Conservation (phyloP, 2,113 vertebrate species). For the Anolis carolinensis region DNA sequence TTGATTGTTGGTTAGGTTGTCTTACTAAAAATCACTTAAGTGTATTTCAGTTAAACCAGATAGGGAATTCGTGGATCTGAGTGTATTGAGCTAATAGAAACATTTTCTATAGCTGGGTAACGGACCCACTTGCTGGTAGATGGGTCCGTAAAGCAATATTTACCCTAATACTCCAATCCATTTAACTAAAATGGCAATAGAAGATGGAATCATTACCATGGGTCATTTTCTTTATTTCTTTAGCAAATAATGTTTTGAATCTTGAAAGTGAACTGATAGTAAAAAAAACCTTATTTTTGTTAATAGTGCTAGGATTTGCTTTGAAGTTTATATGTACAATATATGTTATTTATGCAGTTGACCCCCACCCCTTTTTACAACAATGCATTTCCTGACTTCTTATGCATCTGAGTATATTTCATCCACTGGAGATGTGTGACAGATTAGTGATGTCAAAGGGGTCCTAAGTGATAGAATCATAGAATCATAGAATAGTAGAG, state of each 20-base stretch:
- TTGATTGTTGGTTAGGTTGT: neutral
- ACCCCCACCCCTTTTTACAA: neutral
- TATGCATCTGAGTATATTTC: neutral
- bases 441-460: neutral
- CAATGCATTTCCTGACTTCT: neutral
- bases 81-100: neutral
- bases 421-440: neutral
- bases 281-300: neutral
- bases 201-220: neutral
- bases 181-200: neutral
- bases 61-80: neutral
- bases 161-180: neutral
- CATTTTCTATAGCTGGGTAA: neutral
- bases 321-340: neutral
- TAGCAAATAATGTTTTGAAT: neutral
- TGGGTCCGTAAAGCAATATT: neutral
- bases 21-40: too few relatives aligned
- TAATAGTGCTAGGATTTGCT: neutral
- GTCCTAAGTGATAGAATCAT: neutral
- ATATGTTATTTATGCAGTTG: neutral
- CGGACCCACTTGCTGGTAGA: neutral
- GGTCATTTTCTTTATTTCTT: neutral
- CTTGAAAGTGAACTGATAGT: neutral
- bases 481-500: too few relatives aligned
- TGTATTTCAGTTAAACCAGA: neutral